Percentiles rank a stretch among this genome's conserved stretches.
Conservation (phyloP, 2,113 vertebrate genomes). For the Phyllopteryx taeniolatus region DNA sequence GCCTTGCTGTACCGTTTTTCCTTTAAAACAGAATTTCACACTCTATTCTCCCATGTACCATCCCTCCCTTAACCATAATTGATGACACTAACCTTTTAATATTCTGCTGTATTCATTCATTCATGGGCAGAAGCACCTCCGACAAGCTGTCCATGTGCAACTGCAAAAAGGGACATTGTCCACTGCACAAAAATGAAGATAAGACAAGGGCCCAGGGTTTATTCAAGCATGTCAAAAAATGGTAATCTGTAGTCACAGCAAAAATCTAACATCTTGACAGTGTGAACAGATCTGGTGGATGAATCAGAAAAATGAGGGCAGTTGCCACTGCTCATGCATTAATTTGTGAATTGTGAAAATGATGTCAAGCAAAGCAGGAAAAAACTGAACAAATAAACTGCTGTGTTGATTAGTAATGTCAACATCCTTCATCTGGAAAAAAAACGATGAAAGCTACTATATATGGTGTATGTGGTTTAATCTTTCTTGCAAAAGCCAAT, state of each 20-base stretch:
- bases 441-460: not conserved
- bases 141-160: constrained; percentile 36
- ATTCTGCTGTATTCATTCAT: constrained; percentile 71
- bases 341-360: constrained; percentile 35
- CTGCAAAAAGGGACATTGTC: constrained; percentile 28
- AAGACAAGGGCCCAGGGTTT: constrained; percentile 46
- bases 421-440: not conserved
- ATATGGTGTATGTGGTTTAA: not conserved
- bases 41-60: constrained; percentile 67
- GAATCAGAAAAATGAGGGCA: constrained; percentile 58
- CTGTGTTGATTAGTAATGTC: not conserved
- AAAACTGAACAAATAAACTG: constrained; percentile 21
- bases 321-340: constrained; percentile 17
- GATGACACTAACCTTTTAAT: constrained; percentile 83
- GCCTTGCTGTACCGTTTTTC: constrained; percentile 59
- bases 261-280: constrained; percentile 43
- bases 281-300: constrained; percentile 39
- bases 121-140: constrained; percentile 62
- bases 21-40: constrained; percentile 70
- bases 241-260: constrained; percentile 63
- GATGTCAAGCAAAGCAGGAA: constrained; percentile 15
- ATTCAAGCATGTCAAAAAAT: constrained; percentile 57
- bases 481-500: not conserved
- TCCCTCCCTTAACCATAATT: constrained; percentile 79
- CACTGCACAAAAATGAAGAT: constrained; percentile 42